Conservation (phyloP, 1,140 invertebrate genomes). For the Diprion similis region DNA sequence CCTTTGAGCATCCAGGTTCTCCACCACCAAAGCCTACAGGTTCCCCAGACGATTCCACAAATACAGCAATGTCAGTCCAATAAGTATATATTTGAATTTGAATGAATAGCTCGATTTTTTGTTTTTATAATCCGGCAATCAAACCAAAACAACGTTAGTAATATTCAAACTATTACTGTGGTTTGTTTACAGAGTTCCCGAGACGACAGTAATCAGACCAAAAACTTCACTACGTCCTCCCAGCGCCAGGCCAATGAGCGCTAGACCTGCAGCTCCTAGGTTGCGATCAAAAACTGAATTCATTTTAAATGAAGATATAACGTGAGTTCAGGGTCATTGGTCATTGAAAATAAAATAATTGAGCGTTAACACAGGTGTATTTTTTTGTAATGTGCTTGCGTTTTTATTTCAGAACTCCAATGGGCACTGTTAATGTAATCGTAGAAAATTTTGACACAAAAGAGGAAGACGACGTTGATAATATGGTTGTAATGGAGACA, state of each 20-base stretch:
- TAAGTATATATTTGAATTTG: too few relatives aligned
- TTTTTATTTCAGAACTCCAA: constrained; percentile 27
- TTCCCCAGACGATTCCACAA: not conserved
- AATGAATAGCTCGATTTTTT: too few relatives aligned
- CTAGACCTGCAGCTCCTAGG: constrained; percentile 78
- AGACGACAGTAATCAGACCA: constrained; percentile 45
- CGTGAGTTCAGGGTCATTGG: constrained; percentile 35
- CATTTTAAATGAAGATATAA: constrained; percentile 49
- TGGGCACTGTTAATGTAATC: constrained; percentile 70
- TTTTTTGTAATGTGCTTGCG: constrained; percentile 17
- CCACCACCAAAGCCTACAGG: not conserved
- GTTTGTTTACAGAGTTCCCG: not conserved
- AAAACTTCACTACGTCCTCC: constrained; percentile 67
- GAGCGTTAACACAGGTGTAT: not conserved
- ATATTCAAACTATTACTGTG: not conserved
- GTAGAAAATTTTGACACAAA: constrained; percentile 68
- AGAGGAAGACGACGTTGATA: constrained; percentile 60
- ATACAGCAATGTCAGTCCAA: not conserved
- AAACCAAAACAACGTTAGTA: not conserved
- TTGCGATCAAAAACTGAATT: constrained; percentile 65
- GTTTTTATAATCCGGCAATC: too few relatives aligned
- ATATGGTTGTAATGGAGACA: constrained; percentile 60
- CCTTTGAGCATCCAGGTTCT: constrained; percentile 9
- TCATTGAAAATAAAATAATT: constrained; percentile 1
- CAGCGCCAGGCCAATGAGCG: constrained; percentile 75